These are phyloP conservation scores for Mongoloraphidia duomilia DNA, from an alignment of 2,888 invertebrate species.

Conservation along the genomic window DNA sequence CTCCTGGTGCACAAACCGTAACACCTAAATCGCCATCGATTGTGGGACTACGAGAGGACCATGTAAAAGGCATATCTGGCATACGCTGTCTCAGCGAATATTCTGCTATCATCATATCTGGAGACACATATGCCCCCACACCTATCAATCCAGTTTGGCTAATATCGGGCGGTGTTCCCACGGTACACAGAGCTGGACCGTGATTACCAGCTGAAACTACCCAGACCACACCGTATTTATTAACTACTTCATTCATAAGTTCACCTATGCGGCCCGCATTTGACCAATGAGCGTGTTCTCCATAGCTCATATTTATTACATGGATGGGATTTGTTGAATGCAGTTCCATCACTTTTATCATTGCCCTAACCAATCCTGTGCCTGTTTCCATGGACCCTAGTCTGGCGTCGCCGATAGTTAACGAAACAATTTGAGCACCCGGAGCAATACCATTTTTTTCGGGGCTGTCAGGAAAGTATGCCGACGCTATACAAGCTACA, in stretches of 20 bases:
- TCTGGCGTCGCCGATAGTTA: constrained; percentile 85
- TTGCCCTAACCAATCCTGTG: constrained; percentile 79
- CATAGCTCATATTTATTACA: constrained; percentile 97
- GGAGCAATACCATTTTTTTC: constrained; percentile 92
- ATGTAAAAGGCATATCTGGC: constrained; percentile 77
- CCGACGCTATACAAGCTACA: constrained; percentile 92
- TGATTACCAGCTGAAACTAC: constrained; percentile 91
- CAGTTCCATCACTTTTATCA: constrained; percentile 71
- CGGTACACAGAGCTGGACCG: constrained; percentile 84
- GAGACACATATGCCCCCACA: constrained; percentile 93
- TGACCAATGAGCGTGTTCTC: constrained; percentile 87
- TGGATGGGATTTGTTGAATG: constrained; percentile 48
- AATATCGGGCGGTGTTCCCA: constrained; percentile 80
- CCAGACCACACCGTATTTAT: constrained; percentile 85
- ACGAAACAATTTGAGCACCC: constrained; percentile 84
- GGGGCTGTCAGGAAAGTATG: constrained; percentile 70
- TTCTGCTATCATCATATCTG: constrained; percentile 94
- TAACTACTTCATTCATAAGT: constrained; percentile 73
- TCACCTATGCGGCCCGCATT: constrained; percentile 77
- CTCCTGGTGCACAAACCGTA: constrained; percentile 85
- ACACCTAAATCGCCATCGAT: constrained; percentile 83
- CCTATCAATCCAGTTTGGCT: constrained; percentile 73
- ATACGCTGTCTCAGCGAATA: constrained; percentile 78
- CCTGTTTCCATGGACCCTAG: constrained; percentile 96
- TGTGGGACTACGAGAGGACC: constrained; percentile 79